These are phyloP conservation scores for Sphaerodactylus townsendi DNA, from an alignment of 2,113 vertebrate genomes.

Conservation along the genomic window DNA sequence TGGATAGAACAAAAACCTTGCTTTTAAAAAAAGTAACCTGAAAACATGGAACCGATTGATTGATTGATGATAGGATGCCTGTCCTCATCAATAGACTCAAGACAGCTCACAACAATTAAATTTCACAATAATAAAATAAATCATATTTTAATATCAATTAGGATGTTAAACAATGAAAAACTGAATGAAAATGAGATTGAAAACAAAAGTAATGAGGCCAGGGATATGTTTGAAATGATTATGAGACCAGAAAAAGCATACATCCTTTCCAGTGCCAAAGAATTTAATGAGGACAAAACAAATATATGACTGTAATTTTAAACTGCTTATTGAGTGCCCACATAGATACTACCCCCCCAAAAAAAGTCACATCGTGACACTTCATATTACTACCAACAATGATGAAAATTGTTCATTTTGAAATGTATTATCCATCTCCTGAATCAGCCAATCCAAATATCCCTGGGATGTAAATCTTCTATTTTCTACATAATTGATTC, in stretches of 20 bases:
- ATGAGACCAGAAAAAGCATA: neutral
- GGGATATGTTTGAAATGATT: constrained; percentile 8
- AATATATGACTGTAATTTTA: constrained; percentile 37
- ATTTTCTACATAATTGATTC: constrained; percentile 47
- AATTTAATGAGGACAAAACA: constrained; percentile 34
- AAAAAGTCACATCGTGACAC: neutral
- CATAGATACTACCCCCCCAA: neutral
- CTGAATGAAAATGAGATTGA: constrained; percentile 19
- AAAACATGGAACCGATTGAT: neutral
- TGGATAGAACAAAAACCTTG: constrained; percentile 26
- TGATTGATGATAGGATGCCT: too few relatives aligned
- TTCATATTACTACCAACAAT: constrained; percentile 37
- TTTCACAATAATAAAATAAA: too few relatives aligned
- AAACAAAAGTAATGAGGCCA: constrained; percentile 21
- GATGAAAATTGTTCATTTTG: constrained; percentile 56
- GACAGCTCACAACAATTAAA: too few relatives aligned
- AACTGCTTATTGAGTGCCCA: neutral
- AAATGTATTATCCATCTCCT: constrained; percentile 49
- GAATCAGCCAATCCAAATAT: constrained; percentile 43
- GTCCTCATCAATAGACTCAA: too few relatives aligned
- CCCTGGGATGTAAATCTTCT: constrained; percentile 32
- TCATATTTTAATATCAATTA: too few relatives aligned
- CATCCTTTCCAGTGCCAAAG: constrained; percentile 1
- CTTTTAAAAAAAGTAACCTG: constrained; percentile 12
- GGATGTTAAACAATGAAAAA: constrained; percentile 23